A percentile compares a stretch with the other conserved stretches of the same genome.
phyloP scores from a whole-genome alignment of 2,113 vertebrate genomes.

The Pteruthius melanotis region DNA sequence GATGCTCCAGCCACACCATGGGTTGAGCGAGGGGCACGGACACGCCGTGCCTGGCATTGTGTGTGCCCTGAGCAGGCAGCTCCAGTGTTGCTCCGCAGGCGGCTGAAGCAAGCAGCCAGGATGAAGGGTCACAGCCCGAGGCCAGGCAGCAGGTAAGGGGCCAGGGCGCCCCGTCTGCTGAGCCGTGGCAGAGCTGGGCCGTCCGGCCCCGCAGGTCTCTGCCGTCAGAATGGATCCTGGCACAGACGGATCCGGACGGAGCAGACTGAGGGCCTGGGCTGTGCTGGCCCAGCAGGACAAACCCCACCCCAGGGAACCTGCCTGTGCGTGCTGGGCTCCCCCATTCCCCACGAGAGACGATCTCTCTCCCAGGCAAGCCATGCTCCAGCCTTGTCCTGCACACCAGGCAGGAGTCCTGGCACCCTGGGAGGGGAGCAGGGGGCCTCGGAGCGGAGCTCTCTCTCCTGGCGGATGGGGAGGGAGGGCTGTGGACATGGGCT shows the following conservation, averaged over 20 bases:
- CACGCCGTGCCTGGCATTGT: accelerated
- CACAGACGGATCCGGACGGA: accelerated
- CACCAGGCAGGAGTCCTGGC: not conserved
- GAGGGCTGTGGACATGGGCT: not conserved
- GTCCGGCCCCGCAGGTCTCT: not conserved
- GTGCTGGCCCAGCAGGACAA: not conserved
- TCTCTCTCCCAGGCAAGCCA: not conserved
- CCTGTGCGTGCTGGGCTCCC: accelerated
- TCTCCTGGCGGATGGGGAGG: not conserved
- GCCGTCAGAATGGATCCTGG: accelerated
- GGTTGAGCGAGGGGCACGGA: accelerated
- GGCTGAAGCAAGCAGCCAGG: conserved; percentile 50
- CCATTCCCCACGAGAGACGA: not conserved
- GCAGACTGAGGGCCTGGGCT: not conserved
- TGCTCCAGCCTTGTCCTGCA: not conserved
- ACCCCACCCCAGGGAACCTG: not conserved
- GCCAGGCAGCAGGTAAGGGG: conserved; percentile 73
- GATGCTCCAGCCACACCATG: not conserved
- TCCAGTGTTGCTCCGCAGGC: conserved; percentile 73
- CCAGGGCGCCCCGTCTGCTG: not conserved
- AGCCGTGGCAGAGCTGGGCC: not conserved
- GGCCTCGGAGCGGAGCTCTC: not conserved
- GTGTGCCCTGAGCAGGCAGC: not conserved
- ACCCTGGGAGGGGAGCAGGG: not conserved
- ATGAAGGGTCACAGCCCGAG: conserved; percentile 21